Base-by-base conservation (phyloP, 1,140 invertebrate species). In the Papilio helenus region DNA sequence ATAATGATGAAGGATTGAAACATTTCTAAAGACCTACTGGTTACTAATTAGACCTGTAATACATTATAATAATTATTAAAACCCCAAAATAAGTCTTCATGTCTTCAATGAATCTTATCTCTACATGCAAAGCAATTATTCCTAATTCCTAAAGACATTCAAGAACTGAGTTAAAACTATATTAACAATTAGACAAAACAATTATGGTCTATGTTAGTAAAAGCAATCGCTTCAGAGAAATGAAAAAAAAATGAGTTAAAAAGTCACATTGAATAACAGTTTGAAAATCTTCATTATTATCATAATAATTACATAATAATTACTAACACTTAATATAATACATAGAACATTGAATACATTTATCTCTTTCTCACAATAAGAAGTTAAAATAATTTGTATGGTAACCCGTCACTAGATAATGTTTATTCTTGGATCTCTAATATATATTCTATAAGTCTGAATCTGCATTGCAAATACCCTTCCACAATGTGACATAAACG, bases 111-210 rank as follows among this genome's bases (percentile, higher is more conserved):
- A 29, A 29, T 61, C 3, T 23, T 23, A 14, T 16, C 61, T 29
- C 20, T 29, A 68, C 61, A 68, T 68, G 61, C 61, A 68, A 68
- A 68, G 61, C 61, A 26, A 68, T 68, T 68, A 14, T 61, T 61
- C 14, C 12, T 29, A 34, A 68, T 34, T 68, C 3, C 26, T 29
- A 29, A 65, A 29, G 3, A 68, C 26, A 34, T 18, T 68, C 14
- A 68, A 68, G 1, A 68, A 68, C 20, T 29, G 26, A 29, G 12
- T 29, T 68, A 68, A 61, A 61, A 68, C 61, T 68, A 61, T 10
- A 26, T 61, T 23, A 61, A 61, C 10, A 68, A 68, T 68, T 68
- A 68, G 61, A n/a, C n/a, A n/a, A n/a, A n/a, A n/a, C n/a, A n/a
- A n/a, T n/a, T 68, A 61, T 26, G 10, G 23, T 12, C 26, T 26